Evolutionary conservation across 2,113 vertebrate species (phyloP), one percentile per base, ranked within the genome.

Genomic region (Callionymus lyra): DNA sequence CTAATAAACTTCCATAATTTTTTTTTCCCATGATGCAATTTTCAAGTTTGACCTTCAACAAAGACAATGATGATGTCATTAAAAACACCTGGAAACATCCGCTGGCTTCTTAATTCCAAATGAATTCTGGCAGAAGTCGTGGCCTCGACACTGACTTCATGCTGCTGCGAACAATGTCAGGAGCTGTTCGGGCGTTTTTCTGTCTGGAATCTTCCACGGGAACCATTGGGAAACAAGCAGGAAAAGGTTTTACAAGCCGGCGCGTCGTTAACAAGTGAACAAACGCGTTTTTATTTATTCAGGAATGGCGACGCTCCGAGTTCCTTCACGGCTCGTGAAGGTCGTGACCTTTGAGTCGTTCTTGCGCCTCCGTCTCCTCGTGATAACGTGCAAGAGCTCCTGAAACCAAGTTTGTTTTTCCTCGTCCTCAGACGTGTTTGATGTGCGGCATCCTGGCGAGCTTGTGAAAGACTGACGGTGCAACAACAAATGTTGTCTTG

Each of bases 401-500:
- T n/a, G n/a, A 34, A 53, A 27, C 53, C 61, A 50, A 38, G 39
- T 16, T 41, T 48, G 57, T 68, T 68, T 66, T 62, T 75, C 66
- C 34, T 53, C 64, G 58, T 67, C 78, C 69, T 67, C 51, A 11
- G 11, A 6, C 16, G 44, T 14, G 65, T 82, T 79, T 80, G 71
- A 77, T 76, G 73, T 59, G 48, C 27, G 48, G 11, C 2, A 10
- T 47, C 68, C 67, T 48, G 69, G 64, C 66, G 75, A 48, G 77
- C 56, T 75, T 34, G 40, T 78, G 65, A 67, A 55, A 59, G 58
- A 63, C 75, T 82, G 77, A 77, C 65, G 40, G 8, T 47, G 71
- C 73, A 80, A 65, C 58, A 62, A 58, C 53, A 52, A 37, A 37
- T 39, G 53, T n/a, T 6, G 38, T 14, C 37, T 37, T 31, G 48